Percentiles rank a stretch among this genome's conserved stretches.
Conservation (phyloP, 1,140 invertebrate species). For the Drosophila kepulauana region DNA sequence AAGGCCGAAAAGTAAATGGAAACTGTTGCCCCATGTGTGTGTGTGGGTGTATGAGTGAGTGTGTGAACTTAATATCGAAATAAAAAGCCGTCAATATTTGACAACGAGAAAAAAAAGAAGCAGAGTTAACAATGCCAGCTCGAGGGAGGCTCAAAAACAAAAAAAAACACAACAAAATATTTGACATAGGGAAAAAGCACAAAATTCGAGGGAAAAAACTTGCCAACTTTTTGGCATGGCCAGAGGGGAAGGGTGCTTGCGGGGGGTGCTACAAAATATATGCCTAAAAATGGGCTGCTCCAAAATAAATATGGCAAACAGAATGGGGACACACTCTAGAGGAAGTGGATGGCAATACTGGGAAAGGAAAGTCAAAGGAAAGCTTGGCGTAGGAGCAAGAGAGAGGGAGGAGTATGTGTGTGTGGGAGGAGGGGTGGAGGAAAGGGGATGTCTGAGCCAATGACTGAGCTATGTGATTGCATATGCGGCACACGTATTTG, state of each 20-base stretch:
- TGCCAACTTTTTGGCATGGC: slow-evolving; percentile 52
- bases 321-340: slow-evolving; percentile 34
- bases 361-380: not conserved
- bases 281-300: slow-evolving; percentile 66
- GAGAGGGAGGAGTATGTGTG: too few species aligned
- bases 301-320: slow-evolving; percentile 75
- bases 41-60: not conserved
- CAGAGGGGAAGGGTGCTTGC: too few species aligned
- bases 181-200: slow-evolving; percentile 49
- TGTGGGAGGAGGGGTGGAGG: not conserved
- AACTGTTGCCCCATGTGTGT: slow-evolving; percentile 13
- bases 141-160: slow-evolving; percentile 25
- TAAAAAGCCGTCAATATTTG: slow-evolving; percentile 57
- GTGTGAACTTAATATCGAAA: slow-evolving; percentile 52
- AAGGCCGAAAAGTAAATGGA: slow-evolving; percentile 26
- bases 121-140: slow-evolving; percentile 22
- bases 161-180: slow-evolving; percentile 6
- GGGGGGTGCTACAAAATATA: slow-evolving; percentile 27
- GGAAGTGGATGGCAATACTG: not conserved
- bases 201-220: slow-evolving; percentile 7
- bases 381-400: not conserved
- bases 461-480: slow-evolving; percentile 46
- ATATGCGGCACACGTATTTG: slow-evolving; percentile 76
- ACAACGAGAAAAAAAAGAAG: slow-evolving; percentile 34
- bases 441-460: slow-evolving; percentile 2